Evolutionary conservation across 2,888 invertebrate species (phyloP).

Genomic region (Tetragnatha montana): DNA sequence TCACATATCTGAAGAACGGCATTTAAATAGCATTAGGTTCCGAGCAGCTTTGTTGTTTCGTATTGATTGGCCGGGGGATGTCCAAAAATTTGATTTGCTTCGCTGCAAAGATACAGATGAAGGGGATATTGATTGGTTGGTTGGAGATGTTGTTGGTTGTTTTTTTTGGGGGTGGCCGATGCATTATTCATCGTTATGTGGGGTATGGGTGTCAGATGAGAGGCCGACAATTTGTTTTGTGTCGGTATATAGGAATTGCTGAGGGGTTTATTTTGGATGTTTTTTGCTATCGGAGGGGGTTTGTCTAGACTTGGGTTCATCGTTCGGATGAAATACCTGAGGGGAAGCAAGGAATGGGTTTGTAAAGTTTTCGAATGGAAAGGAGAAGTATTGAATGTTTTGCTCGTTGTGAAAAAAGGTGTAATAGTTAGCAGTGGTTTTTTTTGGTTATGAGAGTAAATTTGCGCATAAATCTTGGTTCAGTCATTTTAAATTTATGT

Average conservation of each 20-base stretch:
- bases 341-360: no score
- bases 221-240: background rate
- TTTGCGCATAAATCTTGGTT: no score
- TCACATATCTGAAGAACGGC: background rate
- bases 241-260: background rate
- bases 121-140: background rate
- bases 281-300: background rate
- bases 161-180: background rate
- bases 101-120: background rate
- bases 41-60: background rate
- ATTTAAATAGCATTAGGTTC: background rate
- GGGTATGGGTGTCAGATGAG: background rate
- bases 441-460: no score
- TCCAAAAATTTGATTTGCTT: background rate
- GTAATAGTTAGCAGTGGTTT: background rate
- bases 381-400: background rate
- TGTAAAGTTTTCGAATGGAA: background rate
- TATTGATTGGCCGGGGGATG: background rate
- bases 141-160: background rate
- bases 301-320: background rate
- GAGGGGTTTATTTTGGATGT: background rate
- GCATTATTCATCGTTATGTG: background rate
- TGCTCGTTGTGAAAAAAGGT: background rate
- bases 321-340: background rate
- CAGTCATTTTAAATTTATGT: no score